These are phyloP conservation scores for Cylloceria caligata DNA, from an alignment of 2,888 invertebrate genomes.

Conservation along the genomic window DNA sequence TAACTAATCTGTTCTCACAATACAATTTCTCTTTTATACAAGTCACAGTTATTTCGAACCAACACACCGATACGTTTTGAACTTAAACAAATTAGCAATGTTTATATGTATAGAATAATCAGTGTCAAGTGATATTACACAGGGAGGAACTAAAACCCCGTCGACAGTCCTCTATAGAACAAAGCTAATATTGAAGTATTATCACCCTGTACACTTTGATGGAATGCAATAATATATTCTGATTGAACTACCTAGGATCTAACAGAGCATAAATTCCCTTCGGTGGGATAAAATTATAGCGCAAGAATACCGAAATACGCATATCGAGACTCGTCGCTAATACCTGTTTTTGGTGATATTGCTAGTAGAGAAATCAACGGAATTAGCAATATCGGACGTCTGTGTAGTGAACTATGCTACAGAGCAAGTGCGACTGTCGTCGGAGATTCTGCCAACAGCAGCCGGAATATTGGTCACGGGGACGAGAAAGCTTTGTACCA, in stretches of 20 bases:
- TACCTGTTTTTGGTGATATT: background rate
- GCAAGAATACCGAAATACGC: background rate
- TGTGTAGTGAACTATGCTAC: background rate
- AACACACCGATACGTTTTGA: slow-evolving; percentile 29
- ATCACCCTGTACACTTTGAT: background rate
- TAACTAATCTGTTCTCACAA: too few relatives aligned
- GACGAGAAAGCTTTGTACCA: background rate
- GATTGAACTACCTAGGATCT: slow-evolving; percentile 5
- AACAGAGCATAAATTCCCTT: background rate
- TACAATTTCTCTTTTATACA: too few relatives aligned
- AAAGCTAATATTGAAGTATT: slow-evolving; percentile 17
- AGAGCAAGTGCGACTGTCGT: background rate
- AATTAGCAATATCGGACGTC: background rate
- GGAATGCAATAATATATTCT: background rate
- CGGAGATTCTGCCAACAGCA: slow-evolving; percentile 9
- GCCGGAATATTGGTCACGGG: slow-evolving; percentile 19
- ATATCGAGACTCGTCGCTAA: slow-evolving; percentile 6
- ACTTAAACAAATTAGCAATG: slow-evolving; percentile 20
- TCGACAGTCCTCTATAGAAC: background rate
- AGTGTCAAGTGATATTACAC: background rate
- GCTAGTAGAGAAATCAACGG: background rate
- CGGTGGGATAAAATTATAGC: background rate
- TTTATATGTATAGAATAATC: background rate
- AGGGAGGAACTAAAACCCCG: slow-evolving; percentile 11
- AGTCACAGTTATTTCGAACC: slow-evolving; percentile 3